Base-by-base conservation (phyloP, 1,140 invertebrate species). In the Cotesia chilonis region DNA sequence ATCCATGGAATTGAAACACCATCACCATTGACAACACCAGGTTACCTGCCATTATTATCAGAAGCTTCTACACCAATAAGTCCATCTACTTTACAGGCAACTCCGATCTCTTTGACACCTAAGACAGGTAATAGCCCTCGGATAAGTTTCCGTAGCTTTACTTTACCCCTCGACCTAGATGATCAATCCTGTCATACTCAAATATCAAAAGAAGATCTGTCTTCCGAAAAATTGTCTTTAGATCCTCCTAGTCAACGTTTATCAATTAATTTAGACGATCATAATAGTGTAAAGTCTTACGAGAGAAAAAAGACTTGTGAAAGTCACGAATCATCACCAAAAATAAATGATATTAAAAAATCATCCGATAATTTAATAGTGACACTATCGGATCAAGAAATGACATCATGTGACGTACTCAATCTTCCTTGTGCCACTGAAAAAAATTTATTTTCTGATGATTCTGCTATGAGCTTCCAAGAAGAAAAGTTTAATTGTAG, bases 81-180 rank as follows among this genome's bases (percentile, higher is more conserved):
- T 0, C 84, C 84, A 0, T 78, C 80, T 1, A 84, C 82, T 4
- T 74, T 85, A 17, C 84, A 82, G 4, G 81, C 80, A 67, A 83
- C 83, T 14, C 79, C 83, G 10, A 74, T 82, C 1, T 84, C 83
- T 1, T 73, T 82, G 6, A 82, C 83, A n/a, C 80, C 84, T 7
- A 74, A 79, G 41, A 78, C 83, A 4, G 78, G 79, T 28, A 83
- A 78, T 66, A 85, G 85, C 69, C 82, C 85, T 72, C 81, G 85
- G 68, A 87, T 87, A 81, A 87, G 84, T 77, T 87, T 87, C 65
- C 82, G 84, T 76, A 87, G 85, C 72, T 87, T 87, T 69, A 83
- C 81, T n/a, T 74, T 87, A 68, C 84, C 84, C 0, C 76, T 87
- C 51, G 84, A 87, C 1, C 72, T 86, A 9, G 81, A 82, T 35